Evolutionary conservation across 2,797 vertebrate genomes (phyloP).

Genomic region (Mallotus villosus): DNA sequence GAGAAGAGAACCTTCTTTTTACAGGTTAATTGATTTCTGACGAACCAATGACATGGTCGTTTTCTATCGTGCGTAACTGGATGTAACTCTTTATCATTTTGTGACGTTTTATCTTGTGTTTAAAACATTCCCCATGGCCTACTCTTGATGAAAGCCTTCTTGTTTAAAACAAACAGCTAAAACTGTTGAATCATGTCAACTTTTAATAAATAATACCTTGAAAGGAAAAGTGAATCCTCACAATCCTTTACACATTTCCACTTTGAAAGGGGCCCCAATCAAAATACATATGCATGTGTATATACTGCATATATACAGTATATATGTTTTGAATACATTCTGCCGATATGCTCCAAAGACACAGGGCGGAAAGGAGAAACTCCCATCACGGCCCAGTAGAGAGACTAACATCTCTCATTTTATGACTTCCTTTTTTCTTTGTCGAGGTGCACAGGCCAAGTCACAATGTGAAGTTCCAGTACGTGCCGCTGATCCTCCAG

Average conservation of each 20-base stretch:
- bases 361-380: conserved; percentile 31
- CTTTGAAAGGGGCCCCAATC: conserved; percentile 1
- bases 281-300: conserved; percentile 19
- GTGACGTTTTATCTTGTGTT: neutral
- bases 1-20: neutral
- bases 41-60: neutral
- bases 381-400: conserved; percentile 32
- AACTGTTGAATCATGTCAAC: neutral
- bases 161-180: no score
- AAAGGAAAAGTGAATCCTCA: conserved; percentile 29
- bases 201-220: neutral
- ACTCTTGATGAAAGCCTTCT: no score
- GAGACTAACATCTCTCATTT: conserved; percentile 36
- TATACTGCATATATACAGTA: no score
- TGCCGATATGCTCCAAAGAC: conserved; percentile 63
- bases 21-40: neutral
- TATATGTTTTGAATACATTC: conserved; percentile 44
- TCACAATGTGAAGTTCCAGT: conserved; percentile 57
- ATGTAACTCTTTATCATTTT: neutral
- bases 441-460: conserved; percentile 47
- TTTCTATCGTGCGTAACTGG: neutral
- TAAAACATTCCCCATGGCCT: no score
- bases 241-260: conserved; percentile 17
- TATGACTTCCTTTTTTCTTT: conserved; percentile 51
- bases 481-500: conserved; percentile 62